Evolutionary conservation across 2,888 invertebrate species (phyloP).

Genomic region (Lepidocyrtinus sp.): DNA sequence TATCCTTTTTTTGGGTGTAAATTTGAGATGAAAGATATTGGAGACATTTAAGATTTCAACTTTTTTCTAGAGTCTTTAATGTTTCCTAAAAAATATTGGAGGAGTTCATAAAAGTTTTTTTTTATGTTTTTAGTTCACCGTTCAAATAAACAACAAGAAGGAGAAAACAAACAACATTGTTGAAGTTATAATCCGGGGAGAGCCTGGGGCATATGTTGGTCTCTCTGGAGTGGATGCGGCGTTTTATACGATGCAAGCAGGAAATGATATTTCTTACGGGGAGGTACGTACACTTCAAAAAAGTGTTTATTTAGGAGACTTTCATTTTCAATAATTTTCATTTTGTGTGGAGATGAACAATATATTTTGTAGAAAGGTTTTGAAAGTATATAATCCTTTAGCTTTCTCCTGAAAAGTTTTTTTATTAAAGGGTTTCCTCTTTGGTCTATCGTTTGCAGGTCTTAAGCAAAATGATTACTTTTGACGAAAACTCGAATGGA

Average conservation of each 20-base stretch:
- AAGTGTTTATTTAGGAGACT: too few relatives aligned
- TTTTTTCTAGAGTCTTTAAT: neutral
- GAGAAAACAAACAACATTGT: slow-evolving; percentile 94
- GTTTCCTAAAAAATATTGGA: neutral
- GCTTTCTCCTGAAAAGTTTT: neutral
- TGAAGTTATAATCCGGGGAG: slow-evolving; percentile 93
- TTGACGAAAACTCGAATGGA: slow-evolving; percentile 89
- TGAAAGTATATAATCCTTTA: neutral
- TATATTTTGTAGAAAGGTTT: neutral
- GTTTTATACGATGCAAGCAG: slow-evolving; percentile 93
- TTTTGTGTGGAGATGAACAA: neutral
- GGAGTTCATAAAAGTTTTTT: neutral
- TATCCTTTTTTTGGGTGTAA: too few relatives aligned
- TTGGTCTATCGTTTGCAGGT: slow-evolving; percentile 74
- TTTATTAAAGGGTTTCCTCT: neutral
- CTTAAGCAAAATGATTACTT: slow-evolving; percentile 88
- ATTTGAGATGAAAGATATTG: too few relatives aligned
- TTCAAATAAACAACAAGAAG: slow-evolving; percentile 92
- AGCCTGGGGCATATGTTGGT: slow-evolving; percentile 95
- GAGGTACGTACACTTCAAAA: too few relatives aligned
- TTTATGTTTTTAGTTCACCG: slow-evolving; percentile 78
- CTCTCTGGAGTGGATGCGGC: slow-evolving; percentile 91
- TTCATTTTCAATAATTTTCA: slow-evolving; percentile 2
- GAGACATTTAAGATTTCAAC: too few relatives aligned
- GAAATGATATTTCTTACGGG: slow-evolving; percentile 90